A percentile compares a stretch with the other conserved stretches of the same genome.
phyloP scores from a whole-genome alignment of 2,113 vertebrate species.

The Cebus imitator region DNA sequence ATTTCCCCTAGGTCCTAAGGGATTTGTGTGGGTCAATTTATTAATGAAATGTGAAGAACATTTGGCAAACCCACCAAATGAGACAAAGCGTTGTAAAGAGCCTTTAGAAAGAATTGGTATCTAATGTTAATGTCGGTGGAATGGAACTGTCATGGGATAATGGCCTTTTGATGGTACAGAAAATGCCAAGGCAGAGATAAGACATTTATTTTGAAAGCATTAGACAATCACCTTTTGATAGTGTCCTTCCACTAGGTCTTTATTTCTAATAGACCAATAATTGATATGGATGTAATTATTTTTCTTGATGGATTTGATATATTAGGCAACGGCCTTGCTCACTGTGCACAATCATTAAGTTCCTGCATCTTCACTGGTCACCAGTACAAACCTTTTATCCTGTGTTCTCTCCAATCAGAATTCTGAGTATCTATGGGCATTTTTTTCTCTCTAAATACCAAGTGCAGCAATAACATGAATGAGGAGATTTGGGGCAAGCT shows the following conservation, averaged over 20 bases:
- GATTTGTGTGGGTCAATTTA: constrained; percentile 77
- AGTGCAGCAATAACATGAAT: neutral
- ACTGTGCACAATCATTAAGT: neutral
- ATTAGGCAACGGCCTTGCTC: constrained; percentile 67
- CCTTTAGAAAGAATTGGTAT: constrained; percentile 58
- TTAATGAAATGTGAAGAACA: constrained; percentile 78
- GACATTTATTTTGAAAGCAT: constrained; percentile 74
- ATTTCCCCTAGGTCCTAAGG: constrained; percentile 70
- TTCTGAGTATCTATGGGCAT: constrained; percentile 30
- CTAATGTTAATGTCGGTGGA: constrained; percentile 69
- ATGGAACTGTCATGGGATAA: constrained; percentile 72
- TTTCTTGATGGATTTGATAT: constrained; percentile 69
- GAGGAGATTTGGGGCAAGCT: constrained; percentile 48
- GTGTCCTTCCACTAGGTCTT: constrained; percentile 62
- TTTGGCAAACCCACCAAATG: constrained; percentile 72
- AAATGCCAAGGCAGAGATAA: constrained; percentile 75
- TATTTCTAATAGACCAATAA: constrained; percentile 78
- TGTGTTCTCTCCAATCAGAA: constrained; percentile 50
- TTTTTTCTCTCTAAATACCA: neutral
- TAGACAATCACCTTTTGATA: constrained; percentile 73
- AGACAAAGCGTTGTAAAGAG: constrained; percentile 62
- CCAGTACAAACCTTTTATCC: constrained; percentile 59
- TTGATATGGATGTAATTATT: constrained; percentile 80
- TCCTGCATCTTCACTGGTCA: constrained; percentile 49
- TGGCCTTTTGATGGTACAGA: constrained; percentile 72